These are phyloP conservation scores for Sprattus sprattus DNA, from an alignment of 2,113 vertebrate genomes.

Conservation along the genomic window DNA sequence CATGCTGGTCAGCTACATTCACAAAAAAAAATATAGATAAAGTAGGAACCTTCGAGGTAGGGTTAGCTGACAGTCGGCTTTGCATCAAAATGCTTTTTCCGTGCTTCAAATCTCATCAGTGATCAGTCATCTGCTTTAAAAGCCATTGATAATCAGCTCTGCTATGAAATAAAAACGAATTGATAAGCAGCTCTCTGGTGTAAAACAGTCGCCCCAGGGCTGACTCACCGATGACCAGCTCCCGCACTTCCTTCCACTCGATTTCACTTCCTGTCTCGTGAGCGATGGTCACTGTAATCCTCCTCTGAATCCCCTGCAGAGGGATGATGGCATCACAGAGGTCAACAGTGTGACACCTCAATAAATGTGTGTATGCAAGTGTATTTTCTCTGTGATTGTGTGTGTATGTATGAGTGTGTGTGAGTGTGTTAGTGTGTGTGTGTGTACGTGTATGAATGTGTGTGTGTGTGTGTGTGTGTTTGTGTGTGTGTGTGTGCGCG, in stretches of 20 bases:
- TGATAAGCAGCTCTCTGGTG: background rate
- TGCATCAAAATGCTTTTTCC: too few species aligned
- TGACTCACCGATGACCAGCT: slow-evolving; percentile 93
- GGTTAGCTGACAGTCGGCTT: too few species aligned
- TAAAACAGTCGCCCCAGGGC: background rate
- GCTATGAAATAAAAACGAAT: background rate
- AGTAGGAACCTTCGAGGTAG: too few species aligned
- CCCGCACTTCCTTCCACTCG: slow-evolving; percentile 94
- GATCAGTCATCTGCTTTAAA: too few species aligned
- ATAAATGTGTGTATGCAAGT: background rate
- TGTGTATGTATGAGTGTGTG: background rate
- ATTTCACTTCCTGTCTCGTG: slow-evolving; percentile 91
- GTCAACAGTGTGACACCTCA: too few species aligned
- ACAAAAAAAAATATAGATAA: too few species aligned
- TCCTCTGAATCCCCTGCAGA: slow-evolving; percentile 91
- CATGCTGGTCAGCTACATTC: too few species aligned
- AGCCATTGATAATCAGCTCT: too few species aligned
- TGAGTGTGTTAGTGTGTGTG: too few species aligned
- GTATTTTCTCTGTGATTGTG: background rate
- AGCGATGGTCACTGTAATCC: slow-evolving; percentile 90
- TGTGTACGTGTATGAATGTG: background rate
- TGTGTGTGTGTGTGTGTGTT: background rate
- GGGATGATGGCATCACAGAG: background rate
- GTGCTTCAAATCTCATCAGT: too few species aligned
- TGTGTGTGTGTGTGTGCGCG: too few species aligned